A percentile compares a stretch with the other conserved stretches of the same genome.
These are phyloP conservation scores for Ariopsis seemanni DNA, from an alignment of 2,113 vertebrate genomes.

Conservation along the genomic window DNA sequence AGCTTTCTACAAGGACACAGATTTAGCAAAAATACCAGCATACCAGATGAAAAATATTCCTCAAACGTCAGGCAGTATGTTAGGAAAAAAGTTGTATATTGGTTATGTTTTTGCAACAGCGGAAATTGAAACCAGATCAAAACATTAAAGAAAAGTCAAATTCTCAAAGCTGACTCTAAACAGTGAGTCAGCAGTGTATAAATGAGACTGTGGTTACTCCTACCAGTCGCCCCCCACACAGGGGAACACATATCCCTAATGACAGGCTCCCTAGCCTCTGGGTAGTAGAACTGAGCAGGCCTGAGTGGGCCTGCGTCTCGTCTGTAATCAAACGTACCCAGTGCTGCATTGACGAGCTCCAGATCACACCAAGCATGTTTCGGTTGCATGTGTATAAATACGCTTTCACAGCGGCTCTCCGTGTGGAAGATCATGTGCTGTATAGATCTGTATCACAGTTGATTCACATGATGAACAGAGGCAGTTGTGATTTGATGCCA, in stretches of 20 bases:
- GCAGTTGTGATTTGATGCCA: background rate
- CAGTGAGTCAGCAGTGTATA: conserved; percentile 50
- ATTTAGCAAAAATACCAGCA: background rate
- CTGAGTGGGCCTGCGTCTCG: conserved; percentile 61
- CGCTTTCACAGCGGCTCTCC: background rate
- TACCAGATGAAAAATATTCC: background rate
- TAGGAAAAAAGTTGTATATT: conserved; percentile 40
- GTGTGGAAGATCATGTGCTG: background rate
- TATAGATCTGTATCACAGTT: background rate
- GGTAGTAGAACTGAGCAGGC: conserved; percentile 35
- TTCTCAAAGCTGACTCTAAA: conserved; percentile 46
- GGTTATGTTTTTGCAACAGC: conserved; percentile 25
- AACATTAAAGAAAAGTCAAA: conserved; percentile 38
- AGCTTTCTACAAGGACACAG: background rate
- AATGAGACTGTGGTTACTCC: conserved; percentile 50
- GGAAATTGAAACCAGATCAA: conserved; percentile 46
- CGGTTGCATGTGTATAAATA: conserved; percentile 1
- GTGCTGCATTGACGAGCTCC: conserved; percentile 60
- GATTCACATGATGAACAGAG: background rate
- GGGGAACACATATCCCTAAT: conserved; percentile 43
- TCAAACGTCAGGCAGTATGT: conserved; percentile 41
- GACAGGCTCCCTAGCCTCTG: conserved; percentile 39
- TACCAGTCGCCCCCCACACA: conserved; percentile 40
- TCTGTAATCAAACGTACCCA: conserved; percentile 69
- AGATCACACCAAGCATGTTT: conserved; percentile 47